Percentiles rank a stretch among this genome's conserved stretches.
phyloP scores from a whole-genome alignment of 37 sponge, comb jelly and placozoan genomes.

The Chondrilla cf. caribensis region DNA sequence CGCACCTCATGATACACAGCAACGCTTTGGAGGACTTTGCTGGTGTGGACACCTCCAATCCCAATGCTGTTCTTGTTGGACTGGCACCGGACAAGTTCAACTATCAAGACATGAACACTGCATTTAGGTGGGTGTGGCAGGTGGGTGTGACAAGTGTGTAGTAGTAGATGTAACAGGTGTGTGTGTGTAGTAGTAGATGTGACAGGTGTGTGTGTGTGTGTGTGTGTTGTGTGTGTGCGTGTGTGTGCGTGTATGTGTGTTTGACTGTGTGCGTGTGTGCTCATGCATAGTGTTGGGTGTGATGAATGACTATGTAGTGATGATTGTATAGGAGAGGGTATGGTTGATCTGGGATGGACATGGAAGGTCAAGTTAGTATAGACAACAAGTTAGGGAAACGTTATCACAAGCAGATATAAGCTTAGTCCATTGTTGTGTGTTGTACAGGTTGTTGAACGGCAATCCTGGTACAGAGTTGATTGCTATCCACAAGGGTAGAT shows the following conservation, averaged over 20 bases:
- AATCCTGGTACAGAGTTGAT: constrained; percentile 31
- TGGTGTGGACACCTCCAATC: constrained; percentile 24
- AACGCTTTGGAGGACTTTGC: constrained; percentile 60
- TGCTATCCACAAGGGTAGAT: constrained; percentile 62
- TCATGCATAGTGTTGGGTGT: neutral
- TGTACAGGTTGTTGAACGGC: constrained; percentile 34
- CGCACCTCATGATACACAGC: constrained; percentile 39
- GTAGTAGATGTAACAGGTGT: too few relatives aligned
- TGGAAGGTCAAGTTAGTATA: too few relatives aligned
- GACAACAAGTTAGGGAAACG: too few relatives aligned
- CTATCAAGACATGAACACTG: constrained; percentile 50
- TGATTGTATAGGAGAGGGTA: too few relatives aligned
- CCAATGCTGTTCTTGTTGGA: constrained; percentile 63
- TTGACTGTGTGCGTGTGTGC: too few relatives aligned
- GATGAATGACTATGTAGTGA: neutral
- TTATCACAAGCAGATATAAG: neutral
- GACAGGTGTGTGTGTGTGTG: too few relatives aligned
- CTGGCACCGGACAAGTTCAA: constrained; percentile 51
- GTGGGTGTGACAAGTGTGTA: neutral
- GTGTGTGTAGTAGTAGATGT: too few relatives aligned
- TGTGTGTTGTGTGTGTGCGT: neutral
- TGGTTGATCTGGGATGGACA: too few relatives aligned
- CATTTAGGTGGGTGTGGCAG: constrained; percentile 47
- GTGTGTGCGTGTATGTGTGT: neutral
- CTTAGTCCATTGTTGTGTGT: too few relatives aligned